Evolutionary conservation across 1,140 invertebrate species (phyloP).

Genomic region (Drosophila albomicans): DNA sequence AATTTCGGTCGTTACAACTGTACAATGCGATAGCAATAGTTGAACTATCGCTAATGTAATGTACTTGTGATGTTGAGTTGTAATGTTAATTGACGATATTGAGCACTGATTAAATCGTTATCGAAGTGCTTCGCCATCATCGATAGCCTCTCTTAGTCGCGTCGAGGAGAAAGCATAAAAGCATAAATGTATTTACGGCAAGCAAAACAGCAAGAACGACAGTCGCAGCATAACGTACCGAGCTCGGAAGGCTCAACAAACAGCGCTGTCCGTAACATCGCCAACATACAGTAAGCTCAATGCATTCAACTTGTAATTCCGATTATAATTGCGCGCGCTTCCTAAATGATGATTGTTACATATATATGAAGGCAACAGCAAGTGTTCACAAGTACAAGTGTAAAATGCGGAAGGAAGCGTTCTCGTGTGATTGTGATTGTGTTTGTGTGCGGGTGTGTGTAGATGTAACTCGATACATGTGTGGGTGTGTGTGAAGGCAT

Average conservation of each 20-base stretch:
- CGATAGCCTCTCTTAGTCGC: slow-evolving; percentile 14
- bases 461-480: not conserved
- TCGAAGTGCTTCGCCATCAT: slow-evolving; percentile 1
- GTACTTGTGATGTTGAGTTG: not conserved
- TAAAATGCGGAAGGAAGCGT: slow-evolving; percentile 18
- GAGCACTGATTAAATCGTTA: slow-evolving; percentile 9
- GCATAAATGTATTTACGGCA: slow-evolving; percentile 50
- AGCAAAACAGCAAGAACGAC: slow-evolving; percentile 30
- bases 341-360: slow-evolving; percentile 3
- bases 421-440: slow-evolving; percentile 7
- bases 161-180: slow-evolving; percentile 35
- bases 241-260: slow-evolving; percentile 1
- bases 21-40: not conserved
- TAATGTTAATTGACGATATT: slow-evolving; percentile 14
- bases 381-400: not conserved
- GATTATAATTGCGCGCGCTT: slow-evolving; percentile 42
- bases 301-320: not conserved
- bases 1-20: not conserved
- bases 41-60: not conserved
- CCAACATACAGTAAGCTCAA: slow-evolving; percentile 23
- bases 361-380: not conserved
- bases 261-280: not conserved
- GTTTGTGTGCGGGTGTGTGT: not conserved
- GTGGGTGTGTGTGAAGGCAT: slow-evolving; percentile 7
- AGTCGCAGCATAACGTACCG: slow-evolving; percentile 23